Base-by-base conservation (phyloP, 2,113 vertebrate species). In the Tachycineta bicolor region DNA sequence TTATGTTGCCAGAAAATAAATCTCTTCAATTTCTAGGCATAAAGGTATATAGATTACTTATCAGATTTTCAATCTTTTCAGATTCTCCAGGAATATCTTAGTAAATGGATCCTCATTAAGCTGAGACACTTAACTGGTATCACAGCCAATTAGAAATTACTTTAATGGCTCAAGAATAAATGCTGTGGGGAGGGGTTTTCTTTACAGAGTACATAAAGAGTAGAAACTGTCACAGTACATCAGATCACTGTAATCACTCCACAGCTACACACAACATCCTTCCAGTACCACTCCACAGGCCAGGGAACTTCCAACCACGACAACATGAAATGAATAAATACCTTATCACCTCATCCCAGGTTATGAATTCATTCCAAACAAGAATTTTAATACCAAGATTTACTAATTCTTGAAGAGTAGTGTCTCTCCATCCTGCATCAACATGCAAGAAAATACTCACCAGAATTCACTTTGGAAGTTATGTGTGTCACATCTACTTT, bases 391-490 rank as follows among this genome's bases (percentile, higher is more conserved):
- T 6, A 78, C 5, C 6, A 50, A 59, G 12, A 59, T 28, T 65
- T n/a, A 70, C 33, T 56, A 70, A 53, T 52, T 77, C 43, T 19
- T 64, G 4, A 78, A 44, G 24, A 56, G 34, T 23, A 65, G 34
- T 17, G 33, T 34, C 16, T 53, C 43, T 49, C 41, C n/a, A 44
- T 23, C 22, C 25, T 39, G 14, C 52, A 62, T 65, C 74, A 44
- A 69, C 6, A 16, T 1, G 31, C 20, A 70, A 55, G 46, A 28
- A 39, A 77, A 62, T 5, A 92, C 96, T 94, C 97, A 99, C 99
- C 99, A 94, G 99, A 98, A 85, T 99, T 99, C 44, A 99, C 97
- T 97, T 98, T 99, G n/a, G 99, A 98, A 9, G 98, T 98, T 71
- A 99, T 5, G 4, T 97, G 98, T 0, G 98, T 97, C 44, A 98